phyloP scores from a whole-genome alignment of 2,888 invertebrate species.

The Cephalotes varians region DNA sequence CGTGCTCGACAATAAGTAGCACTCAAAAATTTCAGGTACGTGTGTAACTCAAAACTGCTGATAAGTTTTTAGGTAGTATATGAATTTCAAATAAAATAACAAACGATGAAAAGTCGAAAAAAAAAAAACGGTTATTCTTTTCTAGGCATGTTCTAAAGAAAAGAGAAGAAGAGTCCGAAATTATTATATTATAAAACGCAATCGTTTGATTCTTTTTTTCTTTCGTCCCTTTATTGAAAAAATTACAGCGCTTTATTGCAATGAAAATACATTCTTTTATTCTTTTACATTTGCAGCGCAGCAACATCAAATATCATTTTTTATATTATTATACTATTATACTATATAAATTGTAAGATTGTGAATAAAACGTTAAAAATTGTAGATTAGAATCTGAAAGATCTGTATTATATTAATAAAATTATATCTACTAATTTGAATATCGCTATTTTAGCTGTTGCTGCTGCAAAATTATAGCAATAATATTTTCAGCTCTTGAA shows the following conservation, averaged over 20 bases:
- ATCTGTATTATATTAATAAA: neutral
- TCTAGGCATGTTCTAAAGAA: neutral
- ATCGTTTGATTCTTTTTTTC: neutral
- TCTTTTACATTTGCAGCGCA: neutral
- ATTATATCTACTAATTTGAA: neutral
- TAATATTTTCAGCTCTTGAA: neutral
- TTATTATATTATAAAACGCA: neutral
- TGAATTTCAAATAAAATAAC: conserved; percentile 39
- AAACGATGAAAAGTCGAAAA: conserved; percentile 41
- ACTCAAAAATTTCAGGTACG: conserved; percentile 69
- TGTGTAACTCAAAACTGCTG: conserved; percentile 76
- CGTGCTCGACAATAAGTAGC: conserved; percentile 83
- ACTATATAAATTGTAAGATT: neutral
- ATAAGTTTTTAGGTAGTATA: conserved; percentile 66
- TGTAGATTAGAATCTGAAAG: neutral
- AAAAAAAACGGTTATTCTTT: neutral
- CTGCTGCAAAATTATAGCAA: too few species aligned
- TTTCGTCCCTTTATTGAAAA: neutral
- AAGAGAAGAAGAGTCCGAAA: neutral
- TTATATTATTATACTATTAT: neutral
- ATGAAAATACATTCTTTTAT: neutral
- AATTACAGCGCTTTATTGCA: neutral
- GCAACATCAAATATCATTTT: neutral
- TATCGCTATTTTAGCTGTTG: neutral
- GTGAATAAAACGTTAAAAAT: neutral